Conservation (phyloP, 2,113 vertebrate genomes). For the Limnothrissa miodon region DNA sequence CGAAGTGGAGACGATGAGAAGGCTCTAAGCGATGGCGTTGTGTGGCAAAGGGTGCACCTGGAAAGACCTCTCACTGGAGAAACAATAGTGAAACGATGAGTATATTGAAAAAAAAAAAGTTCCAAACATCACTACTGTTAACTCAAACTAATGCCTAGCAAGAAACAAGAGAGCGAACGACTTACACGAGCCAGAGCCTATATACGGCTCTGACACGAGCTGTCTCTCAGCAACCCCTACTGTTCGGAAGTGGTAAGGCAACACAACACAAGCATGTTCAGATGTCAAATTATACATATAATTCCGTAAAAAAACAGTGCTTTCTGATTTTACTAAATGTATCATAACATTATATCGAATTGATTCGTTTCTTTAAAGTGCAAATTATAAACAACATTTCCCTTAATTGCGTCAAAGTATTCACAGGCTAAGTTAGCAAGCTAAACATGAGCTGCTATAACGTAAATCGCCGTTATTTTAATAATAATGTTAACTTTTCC, state of each 20-base stretch:
- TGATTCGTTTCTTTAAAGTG: not conserved
- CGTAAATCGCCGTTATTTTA: not conserved
- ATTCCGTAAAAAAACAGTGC: not conserved
- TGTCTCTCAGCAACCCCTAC: not conserved
- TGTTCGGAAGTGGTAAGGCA: not conserved
- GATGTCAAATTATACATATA: not conserved
- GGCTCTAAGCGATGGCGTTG: constrained; percentile 33
- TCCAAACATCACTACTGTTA: not conserved
- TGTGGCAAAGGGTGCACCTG: constrained; percentile 49
- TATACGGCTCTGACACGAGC: not conserved
- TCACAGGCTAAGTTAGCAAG: not conserved
- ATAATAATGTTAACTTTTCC: not conserved
- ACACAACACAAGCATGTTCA: not conserved
- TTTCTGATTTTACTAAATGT: not conserved
- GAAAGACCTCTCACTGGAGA: constrained; percentile 69
- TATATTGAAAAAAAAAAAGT: not conserved
- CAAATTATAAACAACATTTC: not conserved
- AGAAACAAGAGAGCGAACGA: too few relatives aligned
- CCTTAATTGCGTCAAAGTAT: not conserved
- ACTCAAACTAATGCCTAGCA: not conserved
- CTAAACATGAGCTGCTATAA: not conserved
- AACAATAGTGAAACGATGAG: not conserved
- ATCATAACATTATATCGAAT: not conserved
- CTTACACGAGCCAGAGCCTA: too few relatives aligned
- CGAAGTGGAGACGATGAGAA: constrained; percentile 53